Evolutionary conservation across 1,140 invertebrate genomes (phyloP).

Genomic region (Drosophila ficusphila): DNA sequence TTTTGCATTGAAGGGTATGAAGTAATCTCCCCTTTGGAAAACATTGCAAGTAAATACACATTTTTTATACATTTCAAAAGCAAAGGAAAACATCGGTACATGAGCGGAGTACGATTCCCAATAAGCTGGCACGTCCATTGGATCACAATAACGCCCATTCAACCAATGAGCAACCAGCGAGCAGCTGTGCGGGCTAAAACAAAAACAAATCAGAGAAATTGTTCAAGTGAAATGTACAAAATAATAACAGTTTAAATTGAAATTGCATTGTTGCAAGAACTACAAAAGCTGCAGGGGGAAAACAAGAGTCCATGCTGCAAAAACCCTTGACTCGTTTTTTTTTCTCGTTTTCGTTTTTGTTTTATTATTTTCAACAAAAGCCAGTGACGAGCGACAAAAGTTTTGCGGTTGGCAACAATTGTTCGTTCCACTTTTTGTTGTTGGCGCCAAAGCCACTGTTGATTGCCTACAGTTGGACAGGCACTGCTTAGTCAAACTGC

Average conservation of each 20-base stretch:
- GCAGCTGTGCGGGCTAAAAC: conserved; percentile 15
- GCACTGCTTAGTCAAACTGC: conserved; percentile 4
- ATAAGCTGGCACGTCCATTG: conserved; percentile 5
- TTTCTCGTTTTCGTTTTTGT: conserved; percentile 6
- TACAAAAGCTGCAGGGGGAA: conserved; percentile 12
- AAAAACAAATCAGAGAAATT: conserved; percentile 29
- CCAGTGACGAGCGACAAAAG: conserved; percentile 40
- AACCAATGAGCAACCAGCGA: background rate
- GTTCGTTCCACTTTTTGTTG: conserved; percentile 25
- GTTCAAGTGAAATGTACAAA: conserved; percentile 28
- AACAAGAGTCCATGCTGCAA: conserved; percentile 17
- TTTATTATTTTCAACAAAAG: conserved; percentile 10
- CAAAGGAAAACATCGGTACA: background rate
- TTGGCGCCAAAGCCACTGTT: conserved; percentile 5
- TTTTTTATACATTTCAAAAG: background rate
- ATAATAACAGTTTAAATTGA: conserved; percentile 49
- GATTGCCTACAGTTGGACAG: conserved; percentile 20
- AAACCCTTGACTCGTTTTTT: conserved; percentile 5
- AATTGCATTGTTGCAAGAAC: conserved; percentile 41
- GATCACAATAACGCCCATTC: background rate
- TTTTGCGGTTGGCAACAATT: conserved; percentile 54
- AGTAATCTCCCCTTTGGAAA: no score
- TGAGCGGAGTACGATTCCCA: background rate
- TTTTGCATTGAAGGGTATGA: no score
- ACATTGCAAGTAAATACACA: no score